These are phyloP conservation scores for Leucopsar rothschildi DNA, from an alignment of 2,113 vertebrate species.

Conservation along the genomic window DNA sequence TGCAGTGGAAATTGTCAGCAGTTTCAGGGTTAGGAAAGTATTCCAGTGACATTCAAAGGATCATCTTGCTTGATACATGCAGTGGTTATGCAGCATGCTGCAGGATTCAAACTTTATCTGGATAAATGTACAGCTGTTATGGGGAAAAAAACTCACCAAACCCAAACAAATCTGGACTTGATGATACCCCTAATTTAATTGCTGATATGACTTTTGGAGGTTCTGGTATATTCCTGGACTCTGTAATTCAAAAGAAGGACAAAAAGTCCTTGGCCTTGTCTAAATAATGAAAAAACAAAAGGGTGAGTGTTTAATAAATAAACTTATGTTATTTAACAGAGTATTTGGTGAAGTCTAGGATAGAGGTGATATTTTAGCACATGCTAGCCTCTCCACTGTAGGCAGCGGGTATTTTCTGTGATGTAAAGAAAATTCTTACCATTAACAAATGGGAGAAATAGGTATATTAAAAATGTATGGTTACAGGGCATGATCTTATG, in stretches of 20 bases:
- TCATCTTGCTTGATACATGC: neutral
- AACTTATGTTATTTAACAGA: neutral
- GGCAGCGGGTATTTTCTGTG: neutral
- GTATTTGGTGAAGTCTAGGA: neutral
- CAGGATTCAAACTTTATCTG: neutral
- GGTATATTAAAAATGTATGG: neutral
- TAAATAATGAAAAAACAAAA: neutral
- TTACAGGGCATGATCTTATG: neutral
- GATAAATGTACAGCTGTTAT: neutral
- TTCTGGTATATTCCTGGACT: neutral
- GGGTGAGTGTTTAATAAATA: neutral
- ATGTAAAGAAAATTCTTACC: neutral
- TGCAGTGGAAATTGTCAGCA: neutral
- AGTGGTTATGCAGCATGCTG: neutral
- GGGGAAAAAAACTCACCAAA: neutral
- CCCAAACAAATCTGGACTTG: neutral
- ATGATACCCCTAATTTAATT: neutral
- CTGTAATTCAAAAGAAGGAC: neutral
- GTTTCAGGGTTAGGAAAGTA: neutral
- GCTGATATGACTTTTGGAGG: neutral
- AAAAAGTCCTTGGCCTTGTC: neutral
- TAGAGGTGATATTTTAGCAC: neutral
- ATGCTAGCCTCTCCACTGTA: neutral
- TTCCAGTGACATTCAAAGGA: neutral
- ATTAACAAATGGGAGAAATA: neutral